A percentile compares a stretch with the other conserved stretches of the same genome.
Conservation (phyloP, 2,888 invertebrate genomes). For the Tetrapedia diversipes region DNA sequence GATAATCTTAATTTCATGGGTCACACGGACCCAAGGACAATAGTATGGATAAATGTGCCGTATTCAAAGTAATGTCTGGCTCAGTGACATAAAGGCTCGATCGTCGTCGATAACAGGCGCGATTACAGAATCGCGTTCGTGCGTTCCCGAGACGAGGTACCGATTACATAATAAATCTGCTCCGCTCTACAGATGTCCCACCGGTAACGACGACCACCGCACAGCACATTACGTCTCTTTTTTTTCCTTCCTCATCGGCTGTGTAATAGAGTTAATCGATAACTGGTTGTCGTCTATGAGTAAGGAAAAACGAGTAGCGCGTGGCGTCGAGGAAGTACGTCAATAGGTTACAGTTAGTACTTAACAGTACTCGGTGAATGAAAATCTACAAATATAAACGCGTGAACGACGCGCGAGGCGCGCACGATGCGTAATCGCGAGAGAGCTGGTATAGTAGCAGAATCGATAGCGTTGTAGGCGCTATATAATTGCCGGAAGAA, state of each 20-base stretch:
- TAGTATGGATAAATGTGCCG: background rate
- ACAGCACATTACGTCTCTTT: slow-evolving; percentile 35
- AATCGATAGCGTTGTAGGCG: slow-evolving; percentile 11
- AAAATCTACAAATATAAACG: slow-evolving; percentile 50
- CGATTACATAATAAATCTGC: slow-evolving; percentile 52
- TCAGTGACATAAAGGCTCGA: slow-evolving; percentile 41
- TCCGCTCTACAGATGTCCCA: slow-evolving; percentile 31
- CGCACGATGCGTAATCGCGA: slow-evolving; percentile 34
- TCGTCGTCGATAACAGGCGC: slow-evolving; percentile 37
- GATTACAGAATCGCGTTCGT: slow-evolving; percentile 48
- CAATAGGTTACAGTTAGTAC: slow-evolving; percentile 47
- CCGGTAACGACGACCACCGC: slow-evolving; percentile 24
- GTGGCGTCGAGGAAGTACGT: slow-evolving; percentile 22
- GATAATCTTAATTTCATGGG: no score
- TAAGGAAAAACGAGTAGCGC: slow-evolving; percentile 28
- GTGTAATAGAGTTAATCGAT: slow-evolving; percentile 55
- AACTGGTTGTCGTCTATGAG: slow-evolving; percentile 28
- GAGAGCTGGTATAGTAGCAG: slow-evolving; percentile 3
- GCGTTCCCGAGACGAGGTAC: slow-evolving; percentile 24
- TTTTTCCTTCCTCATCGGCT: slow-evolving; percentile 25
- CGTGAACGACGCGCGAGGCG: slow-evolving; percentile 23
- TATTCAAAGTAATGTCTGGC: slow-evolving; percentile 33
- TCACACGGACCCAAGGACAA: no score
- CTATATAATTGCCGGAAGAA: background rate
- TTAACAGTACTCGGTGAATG: slow-evolving; percentile 61